These are phyloP conservation scores for Lepus townsendii DNA, from an alignment of 2,797 vertebrate genomes.

Conservation along the genomic window DNA sequence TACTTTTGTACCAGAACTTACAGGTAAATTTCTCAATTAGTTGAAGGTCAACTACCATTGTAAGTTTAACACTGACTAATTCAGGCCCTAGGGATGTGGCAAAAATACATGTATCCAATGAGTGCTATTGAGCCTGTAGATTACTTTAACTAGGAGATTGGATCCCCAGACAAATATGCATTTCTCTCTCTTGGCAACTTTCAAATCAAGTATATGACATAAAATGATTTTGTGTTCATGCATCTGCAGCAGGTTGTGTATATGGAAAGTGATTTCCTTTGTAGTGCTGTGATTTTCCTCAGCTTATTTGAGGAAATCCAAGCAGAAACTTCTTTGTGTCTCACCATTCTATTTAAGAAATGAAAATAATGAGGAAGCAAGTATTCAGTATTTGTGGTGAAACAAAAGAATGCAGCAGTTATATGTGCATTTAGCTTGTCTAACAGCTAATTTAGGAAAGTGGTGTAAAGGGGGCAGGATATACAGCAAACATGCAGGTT, in stretches of 20 bases:
- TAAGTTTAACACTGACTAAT: neutral
- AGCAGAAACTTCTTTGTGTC: neutral
- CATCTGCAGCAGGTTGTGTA: neutral
- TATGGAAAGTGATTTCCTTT: neutral
- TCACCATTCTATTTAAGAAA: conserved; percentile 21
- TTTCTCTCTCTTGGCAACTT: neutral
- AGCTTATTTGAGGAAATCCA: conserved; percentile 13
- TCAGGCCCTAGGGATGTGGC: neutral
- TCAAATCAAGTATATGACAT: neutral
- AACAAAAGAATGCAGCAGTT: neutral
- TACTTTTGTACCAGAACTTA: conserved; percentile 36
- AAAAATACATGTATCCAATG: neutral
- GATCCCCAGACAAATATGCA: neutral
- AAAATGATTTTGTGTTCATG: conserved; percentile 17
- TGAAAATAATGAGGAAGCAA: conserved; percentile 16
- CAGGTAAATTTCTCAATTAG: conserved; percentile 48
- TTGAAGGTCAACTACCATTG: neutral
- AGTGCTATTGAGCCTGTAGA: neutral
- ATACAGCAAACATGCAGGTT: neutral
- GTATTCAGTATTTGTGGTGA: neutral
- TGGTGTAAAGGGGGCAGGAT: neutral
- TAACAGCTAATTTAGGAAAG: neutral
- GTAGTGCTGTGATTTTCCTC: neutral
- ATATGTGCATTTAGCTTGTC: neutral
- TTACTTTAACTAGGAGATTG: conserved; percentile 3